Conservation (phyloP, 64 coral and sea anemone genomes). For the Pachyseris speciosa region DNA sequence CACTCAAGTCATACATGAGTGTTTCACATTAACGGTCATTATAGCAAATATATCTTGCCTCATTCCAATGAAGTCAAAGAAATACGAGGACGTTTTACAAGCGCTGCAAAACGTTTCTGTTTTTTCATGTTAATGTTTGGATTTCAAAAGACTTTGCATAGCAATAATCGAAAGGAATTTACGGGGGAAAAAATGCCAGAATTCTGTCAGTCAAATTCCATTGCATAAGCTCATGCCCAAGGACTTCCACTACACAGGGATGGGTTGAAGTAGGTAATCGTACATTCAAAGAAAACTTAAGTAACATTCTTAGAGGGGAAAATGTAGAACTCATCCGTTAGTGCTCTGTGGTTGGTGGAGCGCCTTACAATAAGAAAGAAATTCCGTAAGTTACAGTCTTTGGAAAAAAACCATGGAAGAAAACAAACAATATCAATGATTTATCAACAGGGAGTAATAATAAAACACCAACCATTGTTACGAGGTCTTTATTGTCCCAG, state of each 20-base stretch:
- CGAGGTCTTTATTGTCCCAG: too few species aligned
- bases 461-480: conserved; percentile 25
- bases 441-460: conserved; percentile 18
- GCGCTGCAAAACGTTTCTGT: conserved; percentile 33
- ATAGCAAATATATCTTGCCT: conserved; percentile 47
- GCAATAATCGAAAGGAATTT: conserved; percentile 33
- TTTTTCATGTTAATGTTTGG: conserved; percentile 33
- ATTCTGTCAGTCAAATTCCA: conserved; percentile 27
- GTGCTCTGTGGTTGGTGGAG: conserved; percentile 36
- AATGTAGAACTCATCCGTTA: conserved; percentile 29
- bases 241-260: conserved; percentile 47
- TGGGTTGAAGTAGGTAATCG: conserved; percentile 25
- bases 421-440: conserved; percentile 39
- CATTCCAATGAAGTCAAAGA: conserved; percentile 19
- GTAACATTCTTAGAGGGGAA: conserved; percentile 38
- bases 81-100: conserved; percentile 31
- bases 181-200: neutral
- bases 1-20: conserved; percentile 13
- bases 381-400: conserved; percentile 15
- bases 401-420: conserved; percentile 36
- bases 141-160: neutral
- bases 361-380: conserved; percentile 15
- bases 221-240: conserved; percentile 12
- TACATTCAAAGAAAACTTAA: conserved; percentile 62
- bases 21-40: conserved; percentile 45